A percentile compares a stretch with the other conserved stretches of the same genome.
Evolutionary conservation across 2,797 vertebrate species (phyloP).

Genomic region (Oreortyx pictus): DNA sequence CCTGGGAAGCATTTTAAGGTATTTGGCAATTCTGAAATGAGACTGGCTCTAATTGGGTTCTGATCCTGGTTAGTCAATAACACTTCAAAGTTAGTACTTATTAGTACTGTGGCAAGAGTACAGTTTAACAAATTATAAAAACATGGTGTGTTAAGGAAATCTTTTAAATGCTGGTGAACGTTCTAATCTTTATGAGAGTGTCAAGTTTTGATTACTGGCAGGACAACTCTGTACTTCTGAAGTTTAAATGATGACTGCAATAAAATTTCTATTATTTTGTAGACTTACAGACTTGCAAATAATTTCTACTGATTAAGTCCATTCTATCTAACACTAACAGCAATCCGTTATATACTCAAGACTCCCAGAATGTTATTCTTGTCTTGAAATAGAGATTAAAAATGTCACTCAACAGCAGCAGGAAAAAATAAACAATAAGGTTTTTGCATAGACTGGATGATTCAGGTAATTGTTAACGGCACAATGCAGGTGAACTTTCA

Average conservation of each 20-base stretch:
- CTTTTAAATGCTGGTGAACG: not conserved
- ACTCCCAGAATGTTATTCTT: slow-evolving; percentile 25
- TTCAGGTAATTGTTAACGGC: not conserved
- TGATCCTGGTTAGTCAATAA: not conserved
- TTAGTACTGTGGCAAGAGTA: not conserved
- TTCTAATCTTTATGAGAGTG: accelerated
- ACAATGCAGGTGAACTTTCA: not conserved
- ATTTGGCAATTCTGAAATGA: not conserved
- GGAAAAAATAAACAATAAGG: not conserved
- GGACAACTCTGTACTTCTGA: not conserved
- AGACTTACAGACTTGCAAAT: slow-evolving; percentile 4
- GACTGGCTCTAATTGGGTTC: not conserved
- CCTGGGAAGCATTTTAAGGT: not conserved
- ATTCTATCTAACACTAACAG: slow-evolving; percentile 23
- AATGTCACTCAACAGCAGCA: slow-evolving; percentile 46
- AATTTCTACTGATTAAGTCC: slow-evolving; percentile 29
- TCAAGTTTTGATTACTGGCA: not conserved
- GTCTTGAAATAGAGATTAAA: slow-evolving; percentile 48
- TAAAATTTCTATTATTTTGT: not conserved
- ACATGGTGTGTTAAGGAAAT: not conserved
- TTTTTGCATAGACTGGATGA: not conserved
- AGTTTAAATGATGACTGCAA: slow-evolving; percentile 8
- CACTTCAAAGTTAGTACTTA: not conserved
- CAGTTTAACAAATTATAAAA: not conserved
- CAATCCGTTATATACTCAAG: slow-evolving; percentile 1